Conservation (phyloP, 2,113 vertebrate genomes). For the Irena cyanogastra region DNA sequence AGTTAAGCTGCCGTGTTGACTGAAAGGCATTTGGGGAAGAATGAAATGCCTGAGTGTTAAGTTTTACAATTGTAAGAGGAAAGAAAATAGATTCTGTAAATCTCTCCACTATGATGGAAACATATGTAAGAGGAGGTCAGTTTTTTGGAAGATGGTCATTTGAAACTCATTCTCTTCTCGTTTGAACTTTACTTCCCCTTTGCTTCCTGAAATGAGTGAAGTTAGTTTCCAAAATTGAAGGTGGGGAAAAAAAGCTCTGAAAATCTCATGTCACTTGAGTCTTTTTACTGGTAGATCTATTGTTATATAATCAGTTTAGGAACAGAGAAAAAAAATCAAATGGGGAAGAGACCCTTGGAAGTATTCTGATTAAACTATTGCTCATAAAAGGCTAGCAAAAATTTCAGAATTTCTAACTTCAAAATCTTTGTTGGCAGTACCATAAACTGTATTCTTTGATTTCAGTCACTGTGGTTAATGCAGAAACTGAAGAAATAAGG, state of each 20-base stretch:
- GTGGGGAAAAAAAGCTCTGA: background rate
- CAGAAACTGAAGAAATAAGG: background rate
- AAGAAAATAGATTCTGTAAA: background rate
- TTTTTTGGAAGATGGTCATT: background rate
- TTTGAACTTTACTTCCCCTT: background rate
- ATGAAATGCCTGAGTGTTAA: background rate
- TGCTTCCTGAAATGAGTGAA: background rate
- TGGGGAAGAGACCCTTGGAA: background rate
- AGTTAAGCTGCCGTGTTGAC: background rate
- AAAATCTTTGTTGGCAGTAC: background rate
- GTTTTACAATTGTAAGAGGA: background rate
- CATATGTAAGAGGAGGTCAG: background rate
- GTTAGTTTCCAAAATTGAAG: background rate
- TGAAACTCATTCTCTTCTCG: background rate
- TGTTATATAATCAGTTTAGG: background rate
- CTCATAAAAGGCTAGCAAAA: background rate
- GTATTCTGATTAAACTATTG: background rate
- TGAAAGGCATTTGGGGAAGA: background rate
- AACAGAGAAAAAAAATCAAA: background rate
- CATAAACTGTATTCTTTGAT: background rate
- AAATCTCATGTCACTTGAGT: background rate
- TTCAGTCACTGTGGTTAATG: background rate
- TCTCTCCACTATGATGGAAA: background rate
- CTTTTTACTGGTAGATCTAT: background rate
- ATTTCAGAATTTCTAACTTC: background rate